These are phyloP conservation scores for Cantharis lateralis DNA, from an alignment of 2,888 invertebrate species.

Conservation along the genomic window DNA sequence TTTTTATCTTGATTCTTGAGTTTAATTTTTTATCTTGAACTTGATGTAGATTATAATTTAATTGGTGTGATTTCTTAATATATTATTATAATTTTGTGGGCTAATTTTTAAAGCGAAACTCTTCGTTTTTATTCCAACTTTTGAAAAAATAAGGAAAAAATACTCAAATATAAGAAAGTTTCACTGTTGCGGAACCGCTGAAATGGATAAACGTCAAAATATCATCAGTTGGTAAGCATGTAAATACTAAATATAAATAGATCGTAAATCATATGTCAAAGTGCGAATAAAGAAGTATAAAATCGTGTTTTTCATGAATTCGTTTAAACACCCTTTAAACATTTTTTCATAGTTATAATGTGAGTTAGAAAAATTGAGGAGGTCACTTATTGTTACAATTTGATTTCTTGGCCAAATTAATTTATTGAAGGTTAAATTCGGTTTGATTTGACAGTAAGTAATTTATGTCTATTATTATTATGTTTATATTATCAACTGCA, in stretches of 20 bases:
- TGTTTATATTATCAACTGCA: neutral
- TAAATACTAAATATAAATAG: neutral
- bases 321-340: neutral
- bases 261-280: neutral
- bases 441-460: neutral
- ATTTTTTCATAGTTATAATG: neutral
- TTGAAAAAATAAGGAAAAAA: no score
- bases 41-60: no score
- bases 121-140: no score
- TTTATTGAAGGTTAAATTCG: neutral
- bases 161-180: no score
- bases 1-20: no score
- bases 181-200: neutral
- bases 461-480: neutral
- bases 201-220: neutral
- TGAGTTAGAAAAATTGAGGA: neutral
- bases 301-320: neutral
- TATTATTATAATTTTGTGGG: no score
- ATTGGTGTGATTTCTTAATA: no score
- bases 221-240: neutral
- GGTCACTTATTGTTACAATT: neutral
- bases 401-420: neutral
- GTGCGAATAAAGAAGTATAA: neutral
- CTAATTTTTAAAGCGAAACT: no score
- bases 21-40: no score